Evolutionary conservation across 53 echinoderm and acorn worm genomes (phyloP), one percentile per base, ranked within the genome.

Genomic region (Stichopus horrens): DNA sequence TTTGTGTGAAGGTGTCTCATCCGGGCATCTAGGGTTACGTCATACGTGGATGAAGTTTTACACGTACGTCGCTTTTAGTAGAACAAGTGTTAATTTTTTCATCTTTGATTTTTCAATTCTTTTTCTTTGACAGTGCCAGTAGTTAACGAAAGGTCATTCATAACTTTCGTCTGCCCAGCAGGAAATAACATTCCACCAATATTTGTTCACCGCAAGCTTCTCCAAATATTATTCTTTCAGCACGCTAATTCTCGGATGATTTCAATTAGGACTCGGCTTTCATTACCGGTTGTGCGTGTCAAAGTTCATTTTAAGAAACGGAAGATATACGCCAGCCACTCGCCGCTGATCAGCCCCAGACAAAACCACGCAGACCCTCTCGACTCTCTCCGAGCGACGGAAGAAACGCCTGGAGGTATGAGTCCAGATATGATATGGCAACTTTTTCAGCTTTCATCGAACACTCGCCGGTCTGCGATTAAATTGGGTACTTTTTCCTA

Each of bases 141-240:
- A 67, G 71, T 65, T 66, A 23, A n/a, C 20, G 52, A 85, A 85
- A 85, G 85, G 85, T 85, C 85, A 85, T 52, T 23, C 65, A n/a
- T 63, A 59, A 65, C 37, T 59, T 66, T 66, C 52, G 66, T 67
- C 63, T 67, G 23, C 85, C 23, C 85, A 85, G 85, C 85, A 85
- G 23, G 85, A 67, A 85, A 67, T 85, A 85, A 52, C 85, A 85
- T 85, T 85, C 85, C 85, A 59, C 85, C 85, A 85, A 85, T 85
- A 85, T 85, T 85, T 85, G 85, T 7, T 66, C 85, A 85, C 85
- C 85, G 85, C 85, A 85, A 85, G 85, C 85, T 67, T 66, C 60
- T 85, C 14, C 85, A 85, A 85, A 85, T 85, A 85, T 85, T 85
- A 85, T 85, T 85, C 67, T 85, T 85, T 85, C 85, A 85, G 85